Evolutionary conservation across 2,888 invertebrate genomes (phyloP), one percentile per base, ranked within the genome.

Genomic region (Drosophila histrio): DNA sequence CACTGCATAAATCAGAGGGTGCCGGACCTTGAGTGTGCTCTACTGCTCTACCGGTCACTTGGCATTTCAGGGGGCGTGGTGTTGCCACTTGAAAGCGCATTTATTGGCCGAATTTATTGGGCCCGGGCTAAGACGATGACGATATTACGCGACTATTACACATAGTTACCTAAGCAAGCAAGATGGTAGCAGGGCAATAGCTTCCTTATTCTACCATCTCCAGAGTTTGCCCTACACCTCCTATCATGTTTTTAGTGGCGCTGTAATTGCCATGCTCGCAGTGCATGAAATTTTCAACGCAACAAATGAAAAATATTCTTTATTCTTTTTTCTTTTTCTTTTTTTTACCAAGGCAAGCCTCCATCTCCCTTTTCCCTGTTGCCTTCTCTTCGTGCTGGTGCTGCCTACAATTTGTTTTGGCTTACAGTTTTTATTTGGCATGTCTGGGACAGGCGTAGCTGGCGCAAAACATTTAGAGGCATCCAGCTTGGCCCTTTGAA

Each of bases 201-300:
- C 17, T 17, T 1, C 7, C 22, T 11, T 13, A 15, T 8, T 2
- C 13, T n/a, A 1, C 0, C 11, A 7, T 6, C 49, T 11, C 4
- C 13, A 22, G 21, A 7, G 2, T n/a, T 39, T 22, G 11, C 17
- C 53, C 53, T 6, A 15, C 6, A 15, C 6, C 26, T 30, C 11
- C 17, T 9, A 11, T 11, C 24, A 26, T 44, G 22, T 34, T 36
- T 53, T 28, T 34, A 53, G 67, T 63, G 62, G n/a, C 61, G 41
- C 64, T 62, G 80, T 86, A 86, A 86, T 81, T 81, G 83, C 83
- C 79, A 46, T 60, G 65, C 68, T 69, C 66, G 68, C 43, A 59
- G 65, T 72, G 36, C 85, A 87, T 83, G 70, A 84, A 83, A 87
- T 72, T 83, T 83, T 84, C 73, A 83, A 70, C 77, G 80, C 83